A percentile compares a stretch with the other conserved stretches of the same genome.
Conservation (phyloP, 2,113 vertebrate genomes). For the Canis aureus region DNA sequence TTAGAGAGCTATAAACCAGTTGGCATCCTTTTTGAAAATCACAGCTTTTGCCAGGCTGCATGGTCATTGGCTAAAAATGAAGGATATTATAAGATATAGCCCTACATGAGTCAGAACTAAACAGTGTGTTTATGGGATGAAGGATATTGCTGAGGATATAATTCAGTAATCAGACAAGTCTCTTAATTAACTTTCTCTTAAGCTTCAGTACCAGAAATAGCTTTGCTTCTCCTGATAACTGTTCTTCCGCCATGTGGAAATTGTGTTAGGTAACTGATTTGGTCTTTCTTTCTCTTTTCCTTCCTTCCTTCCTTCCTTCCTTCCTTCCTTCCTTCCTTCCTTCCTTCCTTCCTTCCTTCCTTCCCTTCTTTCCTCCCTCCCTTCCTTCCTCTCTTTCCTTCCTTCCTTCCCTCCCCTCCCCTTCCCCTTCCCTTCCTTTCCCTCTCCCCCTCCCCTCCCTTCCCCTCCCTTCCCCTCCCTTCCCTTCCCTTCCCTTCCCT, state of each 20-base stretch:
- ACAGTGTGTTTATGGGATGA: neutral
- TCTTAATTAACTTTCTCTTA: neutral
- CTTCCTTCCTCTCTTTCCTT: fast-evolving
- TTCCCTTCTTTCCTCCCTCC: fast-evolving
- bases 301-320: neutral
- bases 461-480: neutral
- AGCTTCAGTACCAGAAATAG: neutral
- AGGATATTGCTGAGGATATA: neutral
- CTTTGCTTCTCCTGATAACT: slow-evolving; percentile 3
- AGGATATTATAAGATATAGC: neutral
- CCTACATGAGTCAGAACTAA: neutral
- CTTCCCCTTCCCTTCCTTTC: no score
- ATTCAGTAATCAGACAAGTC: neutral
- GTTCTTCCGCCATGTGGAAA: neutral
- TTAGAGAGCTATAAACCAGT: neutral
- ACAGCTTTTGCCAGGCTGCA: neutral
- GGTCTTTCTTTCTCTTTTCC: neutral
- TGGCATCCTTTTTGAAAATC: neutral
- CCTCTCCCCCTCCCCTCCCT: fast-evolving
- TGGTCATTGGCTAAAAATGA: neutral
- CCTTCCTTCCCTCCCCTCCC: no score
- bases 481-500: neutral
- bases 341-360: no score
- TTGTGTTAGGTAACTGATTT: neutral
- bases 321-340: neutral